Conservation (phyloP, 2,113 vertebrate species). For the Prolemur simus region DNA sequence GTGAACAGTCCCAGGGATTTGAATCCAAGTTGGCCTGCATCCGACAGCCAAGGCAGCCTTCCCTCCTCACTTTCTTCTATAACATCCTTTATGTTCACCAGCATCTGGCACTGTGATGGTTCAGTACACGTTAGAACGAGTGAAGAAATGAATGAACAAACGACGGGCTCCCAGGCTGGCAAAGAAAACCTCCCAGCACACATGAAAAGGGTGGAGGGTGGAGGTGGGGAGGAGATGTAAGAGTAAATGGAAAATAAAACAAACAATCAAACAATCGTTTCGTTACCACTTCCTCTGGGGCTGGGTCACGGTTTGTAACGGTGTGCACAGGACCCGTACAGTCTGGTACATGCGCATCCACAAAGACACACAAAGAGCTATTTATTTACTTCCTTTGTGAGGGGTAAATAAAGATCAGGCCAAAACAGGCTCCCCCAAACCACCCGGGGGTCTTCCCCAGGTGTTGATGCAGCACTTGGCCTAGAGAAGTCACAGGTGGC, state of each 20-base stretch:
- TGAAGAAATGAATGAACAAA: not conserved
- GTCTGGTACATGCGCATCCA: not conserved
- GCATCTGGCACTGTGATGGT: not conserved
- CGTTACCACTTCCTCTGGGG: slow-evolving; percentile 75
- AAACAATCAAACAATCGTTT: slow-evolving; percentile 60
- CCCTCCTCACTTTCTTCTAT: not conserved
- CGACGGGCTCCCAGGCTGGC: not conserved
- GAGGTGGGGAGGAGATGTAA: not conserved
- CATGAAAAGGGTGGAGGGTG: not conserved
- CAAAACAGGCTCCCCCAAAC: slow-evolving; percentile 73
- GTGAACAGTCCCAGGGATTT: not conserved
- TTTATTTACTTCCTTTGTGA: slow-evolving; percentile 79
- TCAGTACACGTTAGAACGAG: not conserved
- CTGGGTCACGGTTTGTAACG: slow-evolving; percentile 60
- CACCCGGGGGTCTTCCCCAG: slow-evolving; percentile 72
- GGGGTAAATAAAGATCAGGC: slow-evolving; percentile 71
- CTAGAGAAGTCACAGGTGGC: slow-evolving; percentile 64
- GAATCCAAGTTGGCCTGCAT: not conserved
- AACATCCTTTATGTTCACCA: accelerated
- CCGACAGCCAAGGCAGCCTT: not conserved
- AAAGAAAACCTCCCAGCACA: not conserved
- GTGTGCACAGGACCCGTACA: not conserved
- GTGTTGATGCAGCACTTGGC: slow-evolving; percentile 45
- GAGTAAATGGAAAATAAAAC: slow-evolving; percentile 67
- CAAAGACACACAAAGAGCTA: slow-evolving; percentile 55